These are phyloP conservation scores for Thrips palmi DNA, from an alignment of 1,140 invertebrate genomes.

Conservation along the genomic window DNA sequence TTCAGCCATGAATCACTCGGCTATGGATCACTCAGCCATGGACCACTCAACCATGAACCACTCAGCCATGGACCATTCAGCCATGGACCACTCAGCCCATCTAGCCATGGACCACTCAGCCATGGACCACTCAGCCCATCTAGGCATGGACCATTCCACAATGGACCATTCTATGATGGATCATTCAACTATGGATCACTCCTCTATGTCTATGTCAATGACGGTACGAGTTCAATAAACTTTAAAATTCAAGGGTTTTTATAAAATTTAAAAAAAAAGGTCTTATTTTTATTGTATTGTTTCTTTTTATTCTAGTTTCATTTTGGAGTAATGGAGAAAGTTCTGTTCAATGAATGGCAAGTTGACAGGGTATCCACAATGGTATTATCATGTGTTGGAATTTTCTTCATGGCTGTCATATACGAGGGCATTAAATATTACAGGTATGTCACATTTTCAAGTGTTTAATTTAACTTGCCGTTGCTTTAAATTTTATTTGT, in stretches of 20 bases:
- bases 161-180: slow-evolving; percentile 5
- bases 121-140: too few relatives aligned
- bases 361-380: slow-evolving; percentile 50
- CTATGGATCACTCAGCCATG: too few relatives aligned
- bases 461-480: too few relatives aligned
- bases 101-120: slow-evolving; percentile 1
- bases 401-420: slow-evolving; percentile 65
- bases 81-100: slow-evolving; percentile 4
- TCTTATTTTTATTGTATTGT: background rate
- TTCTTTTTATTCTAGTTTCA: slow-evolving; percentile 40
- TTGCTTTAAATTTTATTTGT: background rate
- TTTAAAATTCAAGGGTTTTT: background rate
- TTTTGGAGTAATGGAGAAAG: slow-evolving; percentile 47
- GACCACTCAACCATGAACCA: too few relatives aligned
- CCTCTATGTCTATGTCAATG: background rate
- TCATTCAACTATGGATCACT: background rate
- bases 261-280: slow-evolving; percentile 1
- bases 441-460: slow-evolving; percentile 24
- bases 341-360: slow-evolving; percentile 64
- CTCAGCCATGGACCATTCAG: slow-evolving; percentile 7
- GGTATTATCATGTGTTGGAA: slow-evolving; percentile 64
- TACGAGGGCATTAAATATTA: slow-evolving; percentile 89
- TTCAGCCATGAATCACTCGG: too few relatives aligned
- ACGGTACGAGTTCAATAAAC: background rate
- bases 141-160: background rate